Evolutionary conservation across 2,113 vertebrate species (phyloP).

Genomic region (Laticauda colubrina): DNA sequence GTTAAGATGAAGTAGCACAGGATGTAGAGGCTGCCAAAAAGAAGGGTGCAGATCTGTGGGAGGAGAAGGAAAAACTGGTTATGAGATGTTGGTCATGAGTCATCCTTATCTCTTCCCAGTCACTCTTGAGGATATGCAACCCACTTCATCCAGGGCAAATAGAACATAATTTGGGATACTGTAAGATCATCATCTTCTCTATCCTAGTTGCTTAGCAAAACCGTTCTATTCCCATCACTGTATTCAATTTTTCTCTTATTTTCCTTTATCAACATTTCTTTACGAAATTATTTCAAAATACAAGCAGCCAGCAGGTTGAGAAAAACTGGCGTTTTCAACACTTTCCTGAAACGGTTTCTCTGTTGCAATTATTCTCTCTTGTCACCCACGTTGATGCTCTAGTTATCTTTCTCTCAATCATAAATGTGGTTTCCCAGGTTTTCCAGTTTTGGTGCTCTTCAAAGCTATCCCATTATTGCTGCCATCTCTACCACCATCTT

Average conservation of each 20-base stretch:
- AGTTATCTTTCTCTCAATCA: neutral
- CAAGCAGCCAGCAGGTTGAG: neutral
- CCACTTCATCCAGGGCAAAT: neutral
- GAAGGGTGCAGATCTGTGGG: conserved; percentile 87
- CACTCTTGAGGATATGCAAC: neutral
- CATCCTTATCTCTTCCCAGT: neutral
- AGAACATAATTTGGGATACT: neutral
- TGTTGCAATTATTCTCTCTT: neutral
- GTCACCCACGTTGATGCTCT: neutral
- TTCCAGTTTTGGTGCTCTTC: neutral
- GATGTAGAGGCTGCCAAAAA: conserved; percentile 90
- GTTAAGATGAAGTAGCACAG: conserved; percentile 91
- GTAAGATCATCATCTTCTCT: neutral
- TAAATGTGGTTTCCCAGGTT: neutral
- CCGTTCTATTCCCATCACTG: neutral
- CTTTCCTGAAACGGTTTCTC: neutral
- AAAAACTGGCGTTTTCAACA: neutral
- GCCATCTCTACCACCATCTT: too few species aligned
- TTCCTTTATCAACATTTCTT: neutral
- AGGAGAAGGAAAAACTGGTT: conserved; percentile 17
- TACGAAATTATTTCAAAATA: neutral
- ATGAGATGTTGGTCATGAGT: neutral
- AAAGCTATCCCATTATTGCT: neutral
- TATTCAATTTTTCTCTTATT: neutral
- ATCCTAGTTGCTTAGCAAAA: neutral